phyloP scores from a whole-genome alignment of 2,113 vertebrate species.

The Stegostoma tigrinum region DNA sequence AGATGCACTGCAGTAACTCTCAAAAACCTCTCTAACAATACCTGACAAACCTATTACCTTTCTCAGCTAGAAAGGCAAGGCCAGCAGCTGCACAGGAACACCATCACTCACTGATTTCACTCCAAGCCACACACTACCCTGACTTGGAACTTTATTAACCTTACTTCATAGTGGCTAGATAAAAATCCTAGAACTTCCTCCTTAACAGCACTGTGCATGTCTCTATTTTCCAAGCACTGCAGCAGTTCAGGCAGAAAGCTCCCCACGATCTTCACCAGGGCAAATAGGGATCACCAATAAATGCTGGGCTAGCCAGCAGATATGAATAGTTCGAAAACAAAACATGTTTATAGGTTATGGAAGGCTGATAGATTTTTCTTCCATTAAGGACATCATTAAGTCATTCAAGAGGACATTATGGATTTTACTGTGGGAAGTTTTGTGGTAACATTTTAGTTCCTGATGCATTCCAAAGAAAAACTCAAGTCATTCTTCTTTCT shows the following conservation, averaged over 20 bases:
- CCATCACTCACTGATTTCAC: background rate
- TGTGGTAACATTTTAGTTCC: background rate
- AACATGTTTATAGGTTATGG: background rate
- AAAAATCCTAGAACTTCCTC: background rate
- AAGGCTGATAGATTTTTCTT: background rate
- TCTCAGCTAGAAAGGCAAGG: background rate
- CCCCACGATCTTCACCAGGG: background rate
- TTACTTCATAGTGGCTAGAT: background rate
- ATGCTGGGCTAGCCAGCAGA: background rate
- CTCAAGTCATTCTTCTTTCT: background rate
- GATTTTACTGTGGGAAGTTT: background rate
- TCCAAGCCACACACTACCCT: background rate
- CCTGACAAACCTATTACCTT: background rate
- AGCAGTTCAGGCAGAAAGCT: background rate
- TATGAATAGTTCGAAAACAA: no score
- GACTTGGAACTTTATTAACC: background rate
- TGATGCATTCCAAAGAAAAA: background rate
- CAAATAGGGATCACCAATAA: background rate
- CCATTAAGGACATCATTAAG: background rate
- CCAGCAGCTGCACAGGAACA: background rate
- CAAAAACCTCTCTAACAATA: background rate
- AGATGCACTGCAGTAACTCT: background rate
- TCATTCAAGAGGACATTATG: background rate
- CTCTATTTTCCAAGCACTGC: no score
- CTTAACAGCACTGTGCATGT: background rate